Base-by-base conservation (phyloP, 1,140 invertebrate genomes). In the Drosophila simulans region DNA sequence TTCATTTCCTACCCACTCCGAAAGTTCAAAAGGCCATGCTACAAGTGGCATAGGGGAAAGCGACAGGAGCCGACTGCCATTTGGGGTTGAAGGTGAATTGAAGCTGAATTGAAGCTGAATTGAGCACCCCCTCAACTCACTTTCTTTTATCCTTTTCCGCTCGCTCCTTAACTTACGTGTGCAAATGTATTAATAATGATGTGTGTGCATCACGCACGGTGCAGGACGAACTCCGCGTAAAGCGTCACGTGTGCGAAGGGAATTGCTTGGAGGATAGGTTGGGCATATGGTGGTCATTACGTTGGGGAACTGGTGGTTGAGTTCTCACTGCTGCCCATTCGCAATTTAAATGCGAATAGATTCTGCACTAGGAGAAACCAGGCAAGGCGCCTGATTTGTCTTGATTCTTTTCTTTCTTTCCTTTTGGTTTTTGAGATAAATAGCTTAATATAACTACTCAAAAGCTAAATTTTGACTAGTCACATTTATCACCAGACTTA, bases 101-200 rank as follows among this genome's bases (percentile, higher is more conserved):
- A 39, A 31, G 31, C 27, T 31, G 27, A 31, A 31, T 31, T 31
- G 27, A 37, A 37, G 35, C 35, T 37, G 35, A 37, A 37, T 37
- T 13, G 35, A 37, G 13, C 37, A 39, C 37, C 37, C 12, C 37
- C 37, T 39, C 37, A 10, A 13, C 37, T 39, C 37, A 39, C 37
- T 13, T 39, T 13, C 37, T 4, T 31, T 31, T 39, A 39, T 39
- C 37, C 37, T 39, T 31, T 31, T 31, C 7, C 12, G 4, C 37
- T 13, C 37, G 37, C 37, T 13, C 37, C 37, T 39, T 39, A 39
- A 39, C 37, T 39, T 39, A 39, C 11, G 37, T 39, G 37, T 39
- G 37, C 37, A 39, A 39, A 39, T 39, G 37, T 39, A 39, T 39
- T 39, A 39, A 39, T 39, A 39, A 39, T 39, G 37, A 39, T 39